Evolutionary conservation across 2,797 vertebrate species (phyloP), one percentile per base, ranked within the genome.

Genomic region (Tamandua tetradactyla): DNA sequence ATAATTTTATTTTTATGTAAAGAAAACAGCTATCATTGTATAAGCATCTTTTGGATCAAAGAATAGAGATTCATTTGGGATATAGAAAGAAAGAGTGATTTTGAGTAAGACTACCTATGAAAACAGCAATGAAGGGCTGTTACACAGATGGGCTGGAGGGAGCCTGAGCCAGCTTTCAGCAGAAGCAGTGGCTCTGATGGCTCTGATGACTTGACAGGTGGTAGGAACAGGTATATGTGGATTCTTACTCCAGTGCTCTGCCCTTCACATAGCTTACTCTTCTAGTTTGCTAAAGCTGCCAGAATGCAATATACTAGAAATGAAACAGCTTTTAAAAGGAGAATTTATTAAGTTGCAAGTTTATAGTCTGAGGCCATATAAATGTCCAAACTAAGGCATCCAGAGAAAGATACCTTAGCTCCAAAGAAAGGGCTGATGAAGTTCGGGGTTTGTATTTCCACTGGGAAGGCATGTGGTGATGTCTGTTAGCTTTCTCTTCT

Each of bases 31-130:
- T 74, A n/a, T 64, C 72, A 72, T 79, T 47, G 23, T 86, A 9
- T 86, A 71, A 83, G 80, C 57, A 71, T 62, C 61, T 66, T 90
- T 91, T 89, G 55, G 40, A 87, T 57, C 86, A 82, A 69, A 66
- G 47, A 80, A 35, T 64, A 66, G 35, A 68, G 40, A 87, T 49
- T 95, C 37, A 40, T 85, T 40, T 94, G 84, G 44, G 37, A 61
- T 62, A 62, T 42, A 81, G 79, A 40, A 57, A 71, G 66, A 87
- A 71, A 76, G 79, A 27, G 64, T 89, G 68, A 40, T 94, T 79
- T 71, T 84, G 49, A 68, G 8, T 71, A 76, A 93, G 61, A 61
- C 59, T 75, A 4, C 17, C 5, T 4, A 7, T 20, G 66, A 76
- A 78, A 47, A 61, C 20, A 57, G n/a, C 40, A 66, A 27, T 10